A percentile compares a stretch with the other conserved stretches of the same genome.
phyloP scores from a whole-genome alignment of 2,113 vertebrate genomes.

The Semnornis frantzii region DNA sequence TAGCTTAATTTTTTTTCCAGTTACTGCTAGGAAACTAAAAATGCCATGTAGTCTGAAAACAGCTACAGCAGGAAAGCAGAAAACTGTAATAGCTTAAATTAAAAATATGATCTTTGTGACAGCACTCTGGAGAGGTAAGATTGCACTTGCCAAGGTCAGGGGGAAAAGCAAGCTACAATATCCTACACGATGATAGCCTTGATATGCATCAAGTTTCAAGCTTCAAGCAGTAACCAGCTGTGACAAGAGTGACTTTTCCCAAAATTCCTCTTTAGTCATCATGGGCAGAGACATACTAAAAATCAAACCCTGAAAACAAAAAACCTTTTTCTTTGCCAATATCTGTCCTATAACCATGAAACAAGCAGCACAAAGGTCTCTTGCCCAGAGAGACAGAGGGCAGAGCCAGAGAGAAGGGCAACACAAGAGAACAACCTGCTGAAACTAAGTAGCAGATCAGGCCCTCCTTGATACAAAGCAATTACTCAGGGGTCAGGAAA shows the following conservation, averaged over 20 bases:
- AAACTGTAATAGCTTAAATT: not conserved
- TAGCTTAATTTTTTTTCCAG: not conserved
- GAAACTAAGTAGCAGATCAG: not conserved
- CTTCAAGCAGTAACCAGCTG: conserved; percentile 3
- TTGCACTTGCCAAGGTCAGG: not conserved
- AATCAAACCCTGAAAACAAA: not conserved
- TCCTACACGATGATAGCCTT: not conserved
- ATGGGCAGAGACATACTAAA: not conserved
- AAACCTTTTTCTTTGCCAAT: conserved; percentile 18
- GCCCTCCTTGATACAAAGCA: not conserved
- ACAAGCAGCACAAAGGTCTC: not conserved
- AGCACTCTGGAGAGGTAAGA: not conserved
- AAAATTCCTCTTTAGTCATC: conserved; percentile 57
- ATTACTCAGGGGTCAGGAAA: not conserved
- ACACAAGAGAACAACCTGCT: not conserved
- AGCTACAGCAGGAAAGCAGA: not conserved
- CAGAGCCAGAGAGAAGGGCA: not conserved
- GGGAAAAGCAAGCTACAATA: not conserved
- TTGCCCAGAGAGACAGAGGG: not conserved
- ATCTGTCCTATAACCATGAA: not conserved
- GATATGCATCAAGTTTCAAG: not conserved
- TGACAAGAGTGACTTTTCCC: conserved; percentile 19
- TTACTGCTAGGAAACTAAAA: not conserved
- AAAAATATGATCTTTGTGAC: not conserved
- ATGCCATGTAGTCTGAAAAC: not conserved